phyloP scores from a whole-genome alignment of 2,888 invertebrate genomes.

The Cerceris ruficornis region DNA sequence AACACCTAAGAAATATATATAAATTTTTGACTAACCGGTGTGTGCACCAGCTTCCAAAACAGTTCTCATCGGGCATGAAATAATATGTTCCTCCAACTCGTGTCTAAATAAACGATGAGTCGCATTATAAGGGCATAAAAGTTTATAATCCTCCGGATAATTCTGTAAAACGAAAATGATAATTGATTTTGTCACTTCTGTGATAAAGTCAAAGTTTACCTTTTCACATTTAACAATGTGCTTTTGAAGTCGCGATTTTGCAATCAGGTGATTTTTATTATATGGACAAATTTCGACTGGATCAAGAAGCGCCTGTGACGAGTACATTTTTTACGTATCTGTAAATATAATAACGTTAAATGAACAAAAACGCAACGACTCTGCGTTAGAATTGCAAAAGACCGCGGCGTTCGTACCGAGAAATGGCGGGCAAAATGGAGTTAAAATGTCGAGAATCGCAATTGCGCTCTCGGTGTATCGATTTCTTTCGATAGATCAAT shows the following conservation, averaged over 20 bases:
- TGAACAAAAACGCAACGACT: not conserved
- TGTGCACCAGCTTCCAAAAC: conserved; percentile 45
- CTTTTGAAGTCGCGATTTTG: conserved; percentile 71
- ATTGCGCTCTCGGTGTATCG: no score
- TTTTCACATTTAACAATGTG: conserved; percentile 78
- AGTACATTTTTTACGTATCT: conserved; percentile 33
- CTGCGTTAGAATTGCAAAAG: no score
- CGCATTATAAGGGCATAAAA: conserved; percentile 77
- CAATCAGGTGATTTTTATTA: conserved; percentile 70
- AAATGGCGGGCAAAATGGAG: no score
- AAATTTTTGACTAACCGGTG: conserved; percentile 41
- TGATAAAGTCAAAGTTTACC: conserved; percentile 58
- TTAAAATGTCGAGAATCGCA: no score
- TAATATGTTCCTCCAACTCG: conserved; percentile 72
- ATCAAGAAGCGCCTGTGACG: conserved; percentile 10
- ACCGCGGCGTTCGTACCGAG: no score
- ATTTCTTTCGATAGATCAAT: no score
- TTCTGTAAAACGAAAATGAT: conserved; percentile 61
- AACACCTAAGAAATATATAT: not conserved
- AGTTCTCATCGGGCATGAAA: conserved; percentile 66
- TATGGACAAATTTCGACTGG: conserved; percentile 71
- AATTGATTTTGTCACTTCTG: not conserved
- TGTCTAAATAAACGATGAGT: conserved; percentile 72
- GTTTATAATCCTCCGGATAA: conserved; percentile 71
- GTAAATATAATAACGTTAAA: not conserved